Percentiles rank a stretch among this genome's conserved stretches.
Conservation (phyloP, 2,113 vertebrate genomes). For the Ammodytes dubius region DNA sequence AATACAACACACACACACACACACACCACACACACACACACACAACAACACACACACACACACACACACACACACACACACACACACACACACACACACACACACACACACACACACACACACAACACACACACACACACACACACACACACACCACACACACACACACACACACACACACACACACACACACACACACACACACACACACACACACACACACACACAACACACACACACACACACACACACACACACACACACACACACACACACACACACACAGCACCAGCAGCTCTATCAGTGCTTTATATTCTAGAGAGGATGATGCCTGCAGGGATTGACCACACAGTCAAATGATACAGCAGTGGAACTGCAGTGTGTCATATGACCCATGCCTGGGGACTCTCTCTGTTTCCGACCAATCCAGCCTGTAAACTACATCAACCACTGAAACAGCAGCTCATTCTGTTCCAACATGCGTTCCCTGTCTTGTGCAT, state of each 20-base stretch:
- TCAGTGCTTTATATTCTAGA: constrained; percentile 71
- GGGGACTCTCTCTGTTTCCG: constrained; percentile 67
- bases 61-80: too few relatives aligned
- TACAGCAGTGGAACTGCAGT: constrained; percentile 73
- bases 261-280: constrained; percentile 36
- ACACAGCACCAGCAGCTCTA: constrained; percentile 42
- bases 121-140: constrained; percentile 6
- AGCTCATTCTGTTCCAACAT: constrained; percentile 50
- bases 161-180: constrained; percentile 44
- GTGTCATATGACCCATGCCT: constrained; percentile 76
- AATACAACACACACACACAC: too few relatives aligned
- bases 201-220: constrained; percentile 20
- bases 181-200: constrained; percentile 21
- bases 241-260: constrained; percentile 29
- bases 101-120: too few relatives aligned
- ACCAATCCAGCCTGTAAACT: constrained; percentile 45
- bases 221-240: constrained; percentile 27
- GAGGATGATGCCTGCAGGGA: constrained; percentile 71
- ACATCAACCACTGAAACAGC: constrained; percentile 57
- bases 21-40: too few relatives aligned
- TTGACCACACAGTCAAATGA: constrained; percentile 75
- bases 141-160: constrained; percentile 31
- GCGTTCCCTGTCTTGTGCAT: constrained; percentile 45
- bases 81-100: too few relatives aligned
- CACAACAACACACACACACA: too few relatives aligned